Conservation (phyloP, 2,797 vertebrate genomes). For the Crenuchus spilurus region DNA sequence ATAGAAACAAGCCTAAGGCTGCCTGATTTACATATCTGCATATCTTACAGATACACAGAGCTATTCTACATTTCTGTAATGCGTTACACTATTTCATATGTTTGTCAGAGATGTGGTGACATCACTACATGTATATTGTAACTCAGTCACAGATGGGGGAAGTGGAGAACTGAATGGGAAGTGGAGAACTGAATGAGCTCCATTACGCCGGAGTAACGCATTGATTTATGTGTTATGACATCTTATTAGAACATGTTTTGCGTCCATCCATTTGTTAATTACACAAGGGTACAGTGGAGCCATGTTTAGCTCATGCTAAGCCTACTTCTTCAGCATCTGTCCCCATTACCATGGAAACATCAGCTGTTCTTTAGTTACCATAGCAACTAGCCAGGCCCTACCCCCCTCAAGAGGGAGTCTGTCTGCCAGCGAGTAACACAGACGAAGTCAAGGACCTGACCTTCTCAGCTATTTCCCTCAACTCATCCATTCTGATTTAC, state of each 20-base stretch:
- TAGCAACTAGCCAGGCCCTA: constrained; percentile 58
- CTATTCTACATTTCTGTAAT: not conserved
- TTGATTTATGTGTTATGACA: not conserved
- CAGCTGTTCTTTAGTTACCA: constrained; percentile 65
- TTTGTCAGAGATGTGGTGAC: not conserved
- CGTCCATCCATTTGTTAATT: constrained; percentile 15
- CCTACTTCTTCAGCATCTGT: constrained; percentile 63
- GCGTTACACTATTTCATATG: not conserved
- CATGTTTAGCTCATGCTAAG: constrained; percentile 30
- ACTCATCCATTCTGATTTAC: constrained; percentile 15
- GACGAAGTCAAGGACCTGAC: constrained; percentile 49
- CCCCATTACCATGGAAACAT: constrained; percentile 66
- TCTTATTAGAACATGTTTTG: not conserved
- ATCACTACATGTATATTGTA: not conserved
- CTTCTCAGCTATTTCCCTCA: constrained; percentile 49
- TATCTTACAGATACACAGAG: constrained; percentile 50
- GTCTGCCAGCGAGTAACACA: constrained; percentile 33
- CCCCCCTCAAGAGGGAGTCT: constrained; percentile 44
- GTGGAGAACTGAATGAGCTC: not conserved
- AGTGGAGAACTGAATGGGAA: not conserved
- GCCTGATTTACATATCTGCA: constrained; percentile 51
- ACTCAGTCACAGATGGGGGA: not conserved
- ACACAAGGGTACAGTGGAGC: constrained; percentile 18
- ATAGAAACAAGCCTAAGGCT: constrained; percentile 44
- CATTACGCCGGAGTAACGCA: not conserved